Conservation (phyloP, 2,113 vertebrate species). For the Leuciscus idus region DNA sequence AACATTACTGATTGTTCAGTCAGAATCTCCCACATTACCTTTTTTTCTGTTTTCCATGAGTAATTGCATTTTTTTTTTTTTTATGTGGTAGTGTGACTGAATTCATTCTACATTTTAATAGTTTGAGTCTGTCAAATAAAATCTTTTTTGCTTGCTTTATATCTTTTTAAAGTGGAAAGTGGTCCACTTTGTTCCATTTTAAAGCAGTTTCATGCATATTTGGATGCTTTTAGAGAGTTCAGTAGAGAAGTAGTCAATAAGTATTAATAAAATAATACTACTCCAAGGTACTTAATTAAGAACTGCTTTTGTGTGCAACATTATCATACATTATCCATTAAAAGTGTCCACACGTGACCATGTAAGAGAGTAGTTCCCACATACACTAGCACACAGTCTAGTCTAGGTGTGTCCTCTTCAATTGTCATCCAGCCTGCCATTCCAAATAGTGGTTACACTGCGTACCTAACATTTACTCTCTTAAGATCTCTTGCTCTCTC, state of each 20-base stretch:
- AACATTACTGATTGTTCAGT: not conserved
- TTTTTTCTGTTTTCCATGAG: not conserved
- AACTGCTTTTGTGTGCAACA: not conserved
- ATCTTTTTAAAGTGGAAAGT: not conserved
- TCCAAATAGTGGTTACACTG: slow-evolving; percentile 18
- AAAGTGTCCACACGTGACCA: not conserved
- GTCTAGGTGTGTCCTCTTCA: slow-evolving; percentile 23
- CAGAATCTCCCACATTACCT: not conserved
- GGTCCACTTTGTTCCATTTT: not conserved
- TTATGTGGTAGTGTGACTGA: not conserved
- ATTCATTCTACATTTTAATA: not conserved
- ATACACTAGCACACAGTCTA: slow-evolving; percentile 14
- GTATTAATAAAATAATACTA: not conserved
- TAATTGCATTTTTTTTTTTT: not conserved
- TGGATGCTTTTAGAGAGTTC: not conserved
- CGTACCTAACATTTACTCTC: not conserved
- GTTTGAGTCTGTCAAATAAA: not conserved
- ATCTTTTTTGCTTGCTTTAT: not conserved
- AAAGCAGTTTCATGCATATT: not conserved
- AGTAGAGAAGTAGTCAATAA: not conserved
- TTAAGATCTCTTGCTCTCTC: not conserved
- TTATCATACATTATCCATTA: not conserved
- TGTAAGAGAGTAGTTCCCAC: slow-evolving; percentile 11
- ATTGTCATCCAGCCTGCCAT: slow-evolving; percentile 7
- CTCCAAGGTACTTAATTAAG: not conserved